Evolutionary conservation across 2,797 vertebrate genomes (phyloP).

Genomic region (Margarornis squamiger): DNA sequence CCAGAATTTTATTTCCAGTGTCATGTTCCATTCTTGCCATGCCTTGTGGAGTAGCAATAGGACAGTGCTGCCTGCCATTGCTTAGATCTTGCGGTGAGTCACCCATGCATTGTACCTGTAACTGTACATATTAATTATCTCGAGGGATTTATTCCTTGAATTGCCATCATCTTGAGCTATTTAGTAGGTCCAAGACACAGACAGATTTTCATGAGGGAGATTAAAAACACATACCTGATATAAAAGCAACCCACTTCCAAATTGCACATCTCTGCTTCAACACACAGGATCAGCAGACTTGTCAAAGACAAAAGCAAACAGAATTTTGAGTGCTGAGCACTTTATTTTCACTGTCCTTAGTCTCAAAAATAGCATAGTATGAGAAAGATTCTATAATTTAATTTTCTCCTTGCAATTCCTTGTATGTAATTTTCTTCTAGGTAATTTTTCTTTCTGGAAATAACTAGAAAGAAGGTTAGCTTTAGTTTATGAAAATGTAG

Average conservation of each 20-base stretch:
- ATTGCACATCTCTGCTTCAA: not conserved
- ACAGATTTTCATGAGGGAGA: not conserved
- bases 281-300: not conserved
- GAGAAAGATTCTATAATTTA: not conserved
- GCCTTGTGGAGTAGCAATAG: not conserved
- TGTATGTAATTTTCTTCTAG: not conserved
- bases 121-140: not conserved
- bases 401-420: not conserved
- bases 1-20: not conserved
- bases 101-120: not conserved
- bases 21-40: not conserved
- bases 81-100: not conserved
- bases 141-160: not conserved
- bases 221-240: not conserved
- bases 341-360: not conserved
- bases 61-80: not conserved
- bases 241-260: not conserved
- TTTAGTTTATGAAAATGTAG: not conserved
- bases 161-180: not conserved
- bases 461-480: not conserved
- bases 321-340: not conserved
- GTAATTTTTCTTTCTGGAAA: not conserved
- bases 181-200: not conserved
- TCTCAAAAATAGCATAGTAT: not conserved
- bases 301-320: not conserved